Conservation (phyloP, 2,113 vertebrate genomes). For the Seriola dumerili region DNA sequence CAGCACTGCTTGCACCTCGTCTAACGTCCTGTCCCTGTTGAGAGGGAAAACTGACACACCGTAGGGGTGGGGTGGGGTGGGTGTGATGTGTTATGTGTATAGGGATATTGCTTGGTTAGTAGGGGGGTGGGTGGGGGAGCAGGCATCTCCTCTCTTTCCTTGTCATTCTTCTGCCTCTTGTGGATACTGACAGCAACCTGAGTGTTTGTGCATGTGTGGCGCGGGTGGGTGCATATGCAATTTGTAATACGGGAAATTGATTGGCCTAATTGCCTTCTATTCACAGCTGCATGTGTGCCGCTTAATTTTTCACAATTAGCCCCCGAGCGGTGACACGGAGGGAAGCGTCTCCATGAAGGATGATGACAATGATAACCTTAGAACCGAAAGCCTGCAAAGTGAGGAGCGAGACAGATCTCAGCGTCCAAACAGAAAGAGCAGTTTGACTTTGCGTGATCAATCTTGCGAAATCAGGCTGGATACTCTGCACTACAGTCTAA, state of each 20-base stretch:
- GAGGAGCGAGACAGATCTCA: background rate
- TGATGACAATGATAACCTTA: slow-evolving; percentile 60
- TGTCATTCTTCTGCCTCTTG: slow-evolving; percentile 62
- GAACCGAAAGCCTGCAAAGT: background rate
- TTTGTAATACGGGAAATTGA: slow-evolving; percentile 47
- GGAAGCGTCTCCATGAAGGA: slow-evolving; percentile 43
- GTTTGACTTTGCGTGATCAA: slow-evolving; percentile 25
- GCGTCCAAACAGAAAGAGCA: background rate
- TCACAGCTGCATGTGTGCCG: slow-evolving; percentile 31
- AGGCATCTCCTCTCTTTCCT: slow-evolving; percentile 27
- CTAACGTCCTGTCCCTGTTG: slow-evolving; percentile 67
- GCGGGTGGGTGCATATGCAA: slow-evolving; percentile 19
- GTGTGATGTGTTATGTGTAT: too few species aligned
- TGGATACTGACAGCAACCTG: slow-evolving; percentile 48
- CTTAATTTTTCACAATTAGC: slow-evolving; percentile 71
- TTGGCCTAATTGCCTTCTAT: slow-evolving; percentile 55
- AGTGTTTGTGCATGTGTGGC: slow-evolving; percentile 51
- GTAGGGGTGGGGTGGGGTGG: background rate
- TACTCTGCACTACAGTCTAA: background rate
- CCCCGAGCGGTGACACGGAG: slow-evolving; percentile 30
- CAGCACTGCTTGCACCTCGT: slow-evolving; percentile 57
- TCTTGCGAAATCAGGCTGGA: slow-evolving; percentile 30
- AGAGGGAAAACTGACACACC: slow-evolving; percentile 71
- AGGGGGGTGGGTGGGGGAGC: background rate
- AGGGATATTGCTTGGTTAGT: too few species aligned